Conservation (phyloP, 2,113 vertebrate genomes). For the Amia ocellicauda region DNA sequence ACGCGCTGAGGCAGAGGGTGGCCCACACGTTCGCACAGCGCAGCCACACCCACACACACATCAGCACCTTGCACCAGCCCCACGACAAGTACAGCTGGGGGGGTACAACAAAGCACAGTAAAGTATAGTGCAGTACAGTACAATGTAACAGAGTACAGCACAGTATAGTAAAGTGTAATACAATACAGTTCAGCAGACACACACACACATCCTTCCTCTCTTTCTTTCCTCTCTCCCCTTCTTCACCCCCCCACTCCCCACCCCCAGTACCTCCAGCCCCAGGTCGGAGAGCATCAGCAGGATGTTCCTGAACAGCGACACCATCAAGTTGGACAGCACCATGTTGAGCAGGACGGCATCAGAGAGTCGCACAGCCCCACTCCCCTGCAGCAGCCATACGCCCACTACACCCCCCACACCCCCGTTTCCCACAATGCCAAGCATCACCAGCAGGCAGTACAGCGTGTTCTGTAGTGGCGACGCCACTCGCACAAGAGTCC, state of each 20-base stretch:
- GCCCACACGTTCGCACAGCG: constrained; percentile 72
- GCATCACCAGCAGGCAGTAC: constrained; percentile 56
- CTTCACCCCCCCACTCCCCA: background rate
- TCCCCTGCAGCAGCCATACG: constrained; percentile 43
- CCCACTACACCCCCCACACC: constrained; percentile 57
- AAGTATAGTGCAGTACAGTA: background rate
- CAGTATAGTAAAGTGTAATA: background rate
- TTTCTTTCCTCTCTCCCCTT: too few species aligned
- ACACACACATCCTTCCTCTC: background rate
- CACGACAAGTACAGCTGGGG: constrained; percentile 52
- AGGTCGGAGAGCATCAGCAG: constrained; percentile 59
- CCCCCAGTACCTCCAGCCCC: constrained; percentile 52
- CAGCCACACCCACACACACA: constrained; percentile 72
- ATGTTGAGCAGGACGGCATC: constrained; percentile 73
- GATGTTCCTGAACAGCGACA: constrained; percentile 60
- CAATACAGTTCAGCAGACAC: background rate
- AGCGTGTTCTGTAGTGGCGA: constrained; percentile 34
- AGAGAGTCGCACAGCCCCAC: constrained; percentile 44
- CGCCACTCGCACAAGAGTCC: background rate
- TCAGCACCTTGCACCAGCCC: constrained; percentile 64
- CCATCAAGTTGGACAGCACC: constrained; percentile 63
- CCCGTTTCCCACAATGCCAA: constrained; percentile 61
- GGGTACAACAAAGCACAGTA: too few species aligned
- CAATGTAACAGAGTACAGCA: background rate
- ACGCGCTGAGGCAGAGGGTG: constrained; percentile 65